Percentiles rank a stretch among this genome's conserved stretches.
phyloP scores from a whole-genome alignment of 2,113 vertebrate species.

The Anser brachyrhynchus region DNA sequence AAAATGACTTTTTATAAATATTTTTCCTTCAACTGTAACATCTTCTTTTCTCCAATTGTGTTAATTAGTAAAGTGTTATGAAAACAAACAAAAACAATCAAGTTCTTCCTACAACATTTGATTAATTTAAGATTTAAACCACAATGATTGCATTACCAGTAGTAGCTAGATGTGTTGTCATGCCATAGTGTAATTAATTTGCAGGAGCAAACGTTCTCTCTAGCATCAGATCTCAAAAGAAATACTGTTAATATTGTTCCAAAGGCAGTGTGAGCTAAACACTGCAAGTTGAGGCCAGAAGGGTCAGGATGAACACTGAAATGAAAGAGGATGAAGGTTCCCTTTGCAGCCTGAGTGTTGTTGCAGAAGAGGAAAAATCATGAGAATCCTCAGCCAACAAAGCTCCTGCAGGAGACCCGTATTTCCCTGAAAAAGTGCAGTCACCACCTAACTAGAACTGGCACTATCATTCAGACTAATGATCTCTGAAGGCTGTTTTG shows the following conservation, averaged over 20 bases:
- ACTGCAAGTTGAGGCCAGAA: not conserved
- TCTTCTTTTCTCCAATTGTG: not conserved
- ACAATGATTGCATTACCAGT: not conserved
- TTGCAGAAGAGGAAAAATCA: accelerated
- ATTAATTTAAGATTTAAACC: not conserved
- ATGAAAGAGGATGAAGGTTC: not conserved
- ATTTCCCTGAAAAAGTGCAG: not conserved
- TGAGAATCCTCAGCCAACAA: not conserved
- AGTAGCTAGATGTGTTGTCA: not conserved
- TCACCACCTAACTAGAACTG: not conserved
- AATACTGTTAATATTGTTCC: accelerated
- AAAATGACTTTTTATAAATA: not conserved
- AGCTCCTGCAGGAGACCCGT: accelerated
- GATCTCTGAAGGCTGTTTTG: not conserved
- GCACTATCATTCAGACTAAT: not conserved
- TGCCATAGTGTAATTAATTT: not conserved
- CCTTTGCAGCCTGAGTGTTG: not conserved
- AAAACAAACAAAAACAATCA: not conserved
- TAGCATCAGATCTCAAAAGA: not conserved
- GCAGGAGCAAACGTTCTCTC: not conserved
- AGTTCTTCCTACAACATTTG: not conserved
- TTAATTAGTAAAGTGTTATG: too few relatives aligned
- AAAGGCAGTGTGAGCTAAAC: not conserved
- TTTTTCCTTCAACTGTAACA: not conserved
- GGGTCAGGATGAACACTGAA: not conserved